These are phyloP conservation scores for Brachyhypopomus occidentalis DNA, from an alignment of 2,113 vertebrate species.

Conservation along the genomic window DNA sequence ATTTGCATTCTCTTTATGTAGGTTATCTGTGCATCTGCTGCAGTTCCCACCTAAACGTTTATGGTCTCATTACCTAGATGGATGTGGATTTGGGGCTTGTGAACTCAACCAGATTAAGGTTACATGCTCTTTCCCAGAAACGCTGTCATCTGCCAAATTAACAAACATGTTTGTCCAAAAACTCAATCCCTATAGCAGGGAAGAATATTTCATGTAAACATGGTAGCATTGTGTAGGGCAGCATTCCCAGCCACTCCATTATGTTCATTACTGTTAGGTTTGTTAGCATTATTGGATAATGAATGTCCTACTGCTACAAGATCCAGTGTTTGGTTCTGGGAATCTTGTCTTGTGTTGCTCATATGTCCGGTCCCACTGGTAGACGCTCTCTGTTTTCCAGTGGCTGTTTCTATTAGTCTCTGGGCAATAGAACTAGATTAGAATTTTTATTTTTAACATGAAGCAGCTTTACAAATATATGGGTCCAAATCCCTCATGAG, in stretches of 20 bases:
- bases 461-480: too few species aligned
- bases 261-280: background rate
- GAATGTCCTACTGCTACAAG: background rate
- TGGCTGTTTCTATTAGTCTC: background rate
- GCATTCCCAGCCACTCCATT: background rate
- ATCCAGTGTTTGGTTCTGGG: too few species aligned
- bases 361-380: constrained; percentile 9
- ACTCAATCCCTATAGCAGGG: background rate
- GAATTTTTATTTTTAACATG: too few species aligned
- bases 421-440: background rate
- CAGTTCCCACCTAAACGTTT: background rate
- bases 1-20: constrained; percentile 6
- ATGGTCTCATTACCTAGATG: background rate
- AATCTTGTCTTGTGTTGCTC: background rate
- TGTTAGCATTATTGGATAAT: background rate
- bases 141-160: too few species aligned
- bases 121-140: constrained; percentile 7
- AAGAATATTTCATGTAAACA: background rate
- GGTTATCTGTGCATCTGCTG: constrained; percentile 7
- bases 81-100: constrained; percentile 9
- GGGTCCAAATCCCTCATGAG: background rate
- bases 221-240: background rate
- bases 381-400: constrained; percentile 7
- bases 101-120: constrained; percentile 16
- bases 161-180: too few species aligned